phyloP scores from a whole-genome alignment of 1,140 invertebrate species.

The Zelostemma sp. region DNA sequence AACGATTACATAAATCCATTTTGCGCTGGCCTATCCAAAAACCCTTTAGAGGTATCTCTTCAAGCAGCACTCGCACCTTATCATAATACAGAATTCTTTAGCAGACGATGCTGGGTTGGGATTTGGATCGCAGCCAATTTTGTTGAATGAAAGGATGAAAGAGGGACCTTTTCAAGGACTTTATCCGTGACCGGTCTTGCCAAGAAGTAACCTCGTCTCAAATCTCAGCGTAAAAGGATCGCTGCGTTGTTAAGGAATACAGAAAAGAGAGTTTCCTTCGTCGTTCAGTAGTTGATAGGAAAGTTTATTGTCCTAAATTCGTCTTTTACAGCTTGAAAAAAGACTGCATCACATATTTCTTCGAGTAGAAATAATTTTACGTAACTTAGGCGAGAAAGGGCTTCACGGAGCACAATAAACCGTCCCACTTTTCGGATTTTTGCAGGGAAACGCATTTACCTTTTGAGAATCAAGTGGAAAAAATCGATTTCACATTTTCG shows the following conservation, averaged over 20 bases:
- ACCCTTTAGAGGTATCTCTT: slow-evolving; percentile 14
- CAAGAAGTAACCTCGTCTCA: slow-evolving; percentile 1
- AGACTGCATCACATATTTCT: neutral
- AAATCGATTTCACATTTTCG: no score
- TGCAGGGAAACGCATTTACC: no score
- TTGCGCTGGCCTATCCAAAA: neutral
- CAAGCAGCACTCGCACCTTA: slow-evolving; percentile 15
- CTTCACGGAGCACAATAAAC: no score
- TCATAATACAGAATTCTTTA: slow-evolving; percentile 18
- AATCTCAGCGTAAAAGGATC: slow-evolving; percentile 3
- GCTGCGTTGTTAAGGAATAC: slow-evolving; percentile 6
- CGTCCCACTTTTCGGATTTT: no score
- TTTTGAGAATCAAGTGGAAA: no score
- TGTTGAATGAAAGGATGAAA: slow-evolving; percentile 15
- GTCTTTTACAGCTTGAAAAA: neutral
- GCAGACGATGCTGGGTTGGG: slow-evolving; percentile 7
- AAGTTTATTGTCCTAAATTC: slow-evolving; percentile 3
- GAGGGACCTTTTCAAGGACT: slow-evolving; percentile 16
- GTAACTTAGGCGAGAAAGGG: no score
- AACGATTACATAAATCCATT: slow-evolving; percentile 9
- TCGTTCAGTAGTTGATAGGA: slow-evolving; percentile 1
- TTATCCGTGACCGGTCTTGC: slow-evolving; percentile 12
- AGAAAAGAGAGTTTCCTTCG: neutral
- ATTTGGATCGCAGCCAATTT: slow-evolving; percentile 15
- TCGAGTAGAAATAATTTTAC: neutral